Evolutionary conservation across 2,797 vertebrate genomes (phyloP).

Genomic region (Numenius phaeopus): DNA sequence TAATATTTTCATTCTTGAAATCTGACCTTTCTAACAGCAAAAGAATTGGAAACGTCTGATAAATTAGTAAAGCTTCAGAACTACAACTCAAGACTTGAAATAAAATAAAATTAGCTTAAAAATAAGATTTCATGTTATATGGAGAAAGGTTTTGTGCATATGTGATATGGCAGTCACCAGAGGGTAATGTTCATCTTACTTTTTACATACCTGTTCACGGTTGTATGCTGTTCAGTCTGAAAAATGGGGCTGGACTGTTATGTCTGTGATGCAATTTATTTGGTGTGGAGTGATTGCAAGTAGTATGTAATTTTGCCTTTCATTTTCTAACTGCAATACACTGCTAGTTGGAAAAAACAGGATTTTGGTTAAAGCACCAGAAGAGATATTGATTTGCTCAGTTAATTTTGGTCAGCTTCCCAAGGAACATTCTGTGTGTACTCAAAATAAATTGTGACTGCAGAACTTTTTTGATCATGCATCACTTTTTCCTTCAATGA

Average conservation of each 20-base stretch:
- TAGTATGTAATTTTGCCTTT: background rate
- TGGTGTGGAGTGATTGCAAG: background rate
- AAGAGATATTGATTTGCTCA: background rate
- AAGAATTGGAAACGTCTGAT: background rate
- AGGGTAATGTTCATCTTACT: background rate
- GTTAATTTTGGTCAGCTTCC: background rate
- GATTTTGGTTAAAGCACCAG: background rate
- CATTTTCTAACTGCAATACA: background rate
- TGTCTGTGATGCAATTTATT: background rate
- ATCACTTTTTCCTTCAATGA: background rate
- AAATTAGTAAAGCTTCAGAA: background rate
- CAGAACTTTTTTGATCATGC: background rate
- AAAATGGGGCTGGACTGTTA: background rate
- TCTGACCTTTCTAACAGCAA: background rate
- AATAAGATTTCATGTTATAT: background rate
- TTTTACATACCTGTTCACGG: background rate
- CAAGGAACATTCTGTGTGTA: background rate
- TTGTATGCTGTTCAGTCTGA: background rate
- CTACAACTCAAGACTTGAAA: background rate
- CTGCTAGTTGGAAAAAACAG: background rate
- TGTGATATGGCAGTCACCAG: background rate
- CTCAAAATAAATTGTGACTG: background rate
- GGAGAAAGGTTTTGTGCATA: background rate
- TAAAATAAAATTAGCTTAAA: background rate
- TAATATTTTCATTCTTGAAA: background rate